Percentiles rank a stretch among this genome's conserved stretches.
These are phyloP conservation scores for Chromis chromis DNA, from an alignment of 2,797 vertebrate genomes.

Conservation along the genomic window DNA sequence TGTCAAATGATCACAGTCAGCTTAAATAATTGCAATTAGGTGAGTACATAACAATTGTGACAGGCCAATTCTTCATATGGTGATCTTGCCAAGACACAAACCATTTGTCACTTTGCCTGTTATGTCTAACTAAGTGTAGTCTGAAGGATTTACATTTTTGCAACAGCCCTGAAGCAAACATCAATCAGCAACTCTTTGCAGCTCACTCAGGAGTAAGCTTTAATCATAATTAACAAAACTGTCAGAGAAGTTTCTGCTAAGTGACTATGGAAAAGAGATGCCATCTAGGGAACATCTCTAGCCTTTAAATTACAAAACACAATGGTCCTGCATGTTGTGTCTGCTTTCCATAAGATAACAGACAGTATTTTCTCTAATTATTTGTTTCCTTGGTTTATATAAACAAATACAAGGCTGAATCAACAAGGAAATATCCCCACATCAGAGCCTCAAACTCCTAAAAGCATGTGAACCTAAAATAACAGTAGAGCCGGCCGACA, in stretches of 20 bases:
- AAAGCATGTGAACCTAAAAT: slow-evolving; percentile 3
- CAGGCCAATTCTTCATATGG: too few relatives aligned
- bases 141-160: background rate
- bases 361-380: too few relatives aligned
- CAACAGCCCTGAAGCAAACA: slow-evolving; percentile 1
- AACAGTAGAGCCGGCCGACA: background rate
- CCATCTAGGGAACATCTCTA: background rate
- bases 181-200: slow-evolving; percentile 18
- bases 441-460: background rate
- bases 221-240: slow-evolving; percentile 22
- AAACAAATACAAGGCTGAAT: background rate
- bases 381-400: too few relatives aligned
- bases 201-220: slow-evolving; percentile 1
- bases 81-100: too few relatives aligned
- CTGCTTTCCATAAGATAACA: slow-evolving; percentile 1
- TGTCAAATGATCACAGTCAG: too few relatives aligned
- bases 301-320: slow-evolving; percentile 15
- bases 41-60: too few relatives aligned
- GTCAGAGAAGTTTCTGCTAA: background rate
- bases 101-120: slow-evolving; percentile 2
- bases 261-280: background rate
- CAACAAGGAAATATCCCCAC: background rate
- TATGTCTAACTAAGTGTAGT: background rate
- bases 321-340: background rate
- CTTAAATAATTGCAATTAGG: too few relatives aligned